A percentile compares a stretch with the other conserved stretches of the same genome.
Conservation (phyloP, 2,888 invertebrate genomes). For the Ellobium chinense region DNA sequence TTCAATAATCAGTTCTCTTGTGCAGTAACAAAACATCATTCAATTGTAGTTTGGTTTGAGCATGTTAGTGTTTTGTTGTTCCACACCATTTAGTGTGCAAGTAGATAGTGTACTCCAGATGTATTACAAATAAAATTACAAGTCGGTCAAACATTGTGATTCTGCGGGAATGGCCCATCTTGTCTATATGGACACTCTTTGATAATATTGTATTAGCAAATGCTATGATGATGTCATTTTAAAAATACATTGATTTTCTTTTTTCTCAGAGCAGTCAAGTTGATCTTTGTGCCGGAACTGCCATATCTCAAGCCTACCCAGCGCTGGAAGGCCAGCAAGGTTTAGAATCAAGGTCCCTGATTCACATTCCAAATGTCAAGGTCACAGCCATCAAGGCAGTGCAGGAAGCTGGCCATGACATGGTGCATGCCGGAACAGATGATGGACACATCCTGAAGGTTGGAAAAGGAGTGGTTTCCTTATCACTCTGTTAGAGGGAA, state of each 20-base stretch:
- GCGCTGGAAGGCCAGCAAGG: slow-evolving; percentile 94
- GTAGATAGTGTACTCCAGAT: too few species aligned
- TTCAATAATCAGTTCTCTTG: too few species aligned
- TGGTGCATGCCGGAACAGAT: slow-evolving; percentile 95
- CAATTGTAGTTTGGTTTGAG: too few species aligned
- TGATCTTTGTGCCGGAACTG: slow-evolving; percentile 62
- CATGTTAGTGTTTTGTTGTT: too few species aligned
- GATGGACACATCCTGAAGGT: slow-evolving; percentile 95
- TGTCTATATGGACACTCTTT: too few species aligned
- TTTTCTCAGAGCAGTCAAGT: slow-evolving; percentile 55
- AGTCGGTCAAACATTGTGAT: too few species aligned
- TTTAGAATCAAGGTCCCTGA: slow-evolving; percentile 91
- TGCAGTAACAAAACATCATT: too few species aligned
- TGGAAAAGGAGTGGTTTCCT: too few species aligned
- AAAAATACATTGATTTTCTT: neutral
- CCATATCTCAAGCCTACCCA: slow-evolving; percentile 55
- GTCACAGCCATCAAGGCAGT: slow-evolving; percentile 95
- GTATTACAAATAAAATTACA: too few species aligned
- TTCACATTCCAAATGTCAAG: slow-evolving; percentile 86
- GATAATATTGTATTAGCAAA: neutral
- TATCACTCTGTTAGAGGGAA: too few species aligned
- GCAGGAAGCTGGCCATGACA: slow-evolving; percentile 95
- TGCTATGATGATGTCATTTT: neutral
- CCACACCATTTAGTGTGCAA: too few species aligned
- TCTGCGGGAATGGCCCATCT: too few species aligned